Evolutionary conservation across 2,888 invertebrate species (phyloP), one percentile per base, ranked within the genome.

Genomic region (Heteromurus nitidus): DNA sequence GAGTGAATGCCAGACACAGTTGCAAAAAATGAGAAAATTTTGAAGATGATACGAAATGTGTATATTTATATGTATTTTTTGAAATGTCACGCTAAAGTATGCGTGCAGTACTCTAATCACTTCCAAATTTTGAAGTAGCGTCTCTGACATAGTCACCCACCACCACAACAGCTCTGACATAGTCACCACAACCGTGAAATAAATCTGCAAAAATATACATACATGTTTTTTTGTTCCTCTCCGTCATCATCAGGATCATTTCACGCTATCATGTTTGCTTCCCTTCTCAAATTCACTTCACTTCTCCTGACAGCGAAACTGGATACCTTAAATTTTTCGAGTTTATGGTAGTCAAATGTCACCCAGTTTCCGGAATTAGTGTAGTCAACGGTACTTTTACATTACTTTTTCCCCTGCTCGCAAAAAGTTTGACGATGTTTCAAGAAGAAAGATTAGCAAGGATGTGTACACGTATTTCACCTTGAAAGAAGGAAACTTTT

Each of bases 271-370:
- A 70, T 70, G 64, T 76, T 79, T 70, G 65, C 62, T 18, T 50
- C 79, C n/a, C 79, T 79, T 72, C 79, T 79, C n/a, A n/a, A n/a
- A n/a, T n/a, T n/a, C 65, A 65, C 72, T 70, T 70, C 64, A 65
- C 77, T 53, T 69, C 68, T 69, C 24, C 30, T 65, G 79, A 79
- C 79, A 65, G 26, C 72, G 79, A 64, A 79, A 79, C 26, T 79
- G 55, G 42, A 79, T 79, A 50, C 64, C 47, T 58, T 72, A 65
- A 79, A 79, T 79, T 79, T 79, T 79, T 79, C 79, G 70, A 62
- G 58, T 50, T 26, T n/a, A n/a, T n/a, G 70, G 55, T 79, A 79
- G 72, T 79, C 65, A 79, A 79, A 65, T 72, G 79, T 79, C 75
- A 75, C 75, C 75, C 62, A 75, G 58, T 75, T 75, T 75, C 75